Conservation (phyloP, 2,797 vertebrate species). For the Nannoperca australis region DNA sequence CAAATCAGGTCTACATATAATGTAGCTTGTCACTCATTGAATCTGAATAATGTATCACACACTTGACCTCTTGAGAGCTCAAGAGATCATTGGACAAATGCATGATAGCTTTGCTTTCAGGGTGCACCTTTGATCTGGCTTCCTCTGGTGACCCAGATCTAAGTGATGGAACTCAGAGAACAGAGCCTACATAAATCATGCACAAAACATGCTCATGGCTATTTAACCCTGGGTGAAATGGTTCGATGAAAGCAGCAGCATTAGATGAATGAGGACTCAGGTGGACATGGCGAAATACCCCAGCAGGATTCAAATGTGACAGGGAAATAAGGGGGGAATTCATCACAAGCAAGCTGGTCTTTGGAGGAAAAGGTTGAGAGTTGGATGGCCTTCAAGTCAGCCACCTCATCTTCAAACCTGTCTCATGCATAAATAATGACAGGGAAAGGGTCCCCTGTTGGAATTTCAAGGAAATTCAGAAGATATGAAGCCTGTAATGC, state of each 20-base stretch:
- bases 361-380: slow-evolving; percentile 14
- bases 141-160: slow-evolving; percentile 36
- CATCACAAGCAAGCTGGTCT: slow-evolving; percentile 42
- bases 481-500: slow-evolving; percentile 16
- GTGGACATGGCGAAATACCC: slow-evolving; percentile 48
- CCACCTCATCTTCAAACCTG: slow-evolving; percentile 27
- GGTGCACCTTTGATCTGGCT: slow-evolving; percentile 11
- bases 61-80: slow-evolving; percentile 18
- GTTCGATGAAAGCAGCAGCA: slow-evolving; percentile 38
- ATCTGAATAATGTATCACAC: slow-evolving; percentile 40
- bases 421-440: slow-evolving; percentile 44
- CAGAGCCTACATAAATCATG: slow-evolving; percentile 56
- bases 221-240: slow-evolving; percentile 47
- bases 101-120: slow-evolving; percentile 26
- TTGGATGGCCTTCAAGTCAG: slow-evolving; percentile 52
- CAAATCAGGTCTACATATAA: slow-evolving; percentile 14
- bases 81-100: slow-evolving; percentile 34
- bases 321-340: slow-evolving; percentile 47
- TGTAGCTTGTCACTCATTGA: slow-evolving; percentile 1
- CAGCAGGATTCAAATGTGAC: slow-evolving; percentile 57
- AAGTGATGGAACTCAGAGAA: slow-evolving; percentile 34
- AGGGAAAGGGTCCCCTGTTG: neutral
- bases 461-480: slow-evolving; percentile 44
- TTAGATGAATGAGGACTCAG: slow-evolving; percentile 67
- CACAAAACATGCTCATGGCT: slow-evolving; percentile 57